These are phyloP conservation scores for Sphaerophoria taeniata DNA, from an alignment of 2,888 invertebrate genomes.

Conservation along the genomic window DNA sequence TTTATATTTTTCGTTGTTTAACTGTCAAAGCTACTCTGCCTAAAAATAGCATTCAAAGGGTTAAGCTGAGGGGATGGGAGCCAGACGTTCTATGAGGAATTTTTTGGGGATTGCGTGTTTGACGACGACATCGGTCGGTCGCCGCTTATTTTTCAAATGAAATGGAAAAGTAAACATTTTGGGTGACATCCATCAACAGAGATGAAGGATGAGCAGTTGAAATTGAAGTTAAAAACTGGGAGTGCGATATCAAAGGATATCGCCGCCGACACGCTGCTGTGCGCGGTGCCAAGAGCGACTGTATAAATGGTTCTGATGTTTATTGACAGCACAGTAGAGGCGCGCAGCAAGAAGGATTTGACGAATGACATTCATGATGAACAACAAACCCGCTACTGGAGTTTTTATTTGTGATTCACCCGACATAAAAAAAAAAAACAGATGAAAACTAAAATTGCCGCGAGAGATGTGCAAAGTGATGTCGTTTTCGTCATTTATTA, in stretches of 20 bases:
- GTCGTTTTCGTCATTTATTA: constrained; percentile 20
- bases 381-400: constrained; percentile 60
- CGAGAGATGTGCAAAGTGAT: constrained; percentile 21
- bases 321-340: neutral
- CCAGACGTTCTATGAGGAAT: too few relatives aligned
- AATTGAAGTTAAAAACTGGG: constrained; percentile 52
- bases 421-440: too few relatives aligned
- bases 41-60: constrained; percentile 46
- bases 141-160: constrained; percentile 38
- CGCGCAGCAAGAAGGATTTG: constrained; percentile 29
- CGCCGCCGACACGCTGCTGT: constrained; percentile 17
- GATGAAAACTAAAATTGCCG: neutral
- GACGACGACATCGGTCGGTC: constrained; percentile 16
- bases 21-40: constrained; percentile 56
- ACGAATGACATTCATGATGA: constrained; percentile 52
- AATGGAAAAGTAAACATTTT: constrained; percentile 73
- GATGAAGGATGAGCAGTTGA: constrained; percentile 67
- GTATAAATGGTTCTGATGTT: neutral
- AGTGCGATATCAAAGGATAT: constrained; percentile 66
- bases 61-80: neutral
- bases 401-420: constrained; percentile 9
- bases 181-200: constrained; percentile 70
- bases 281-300: constrained; percentile 22
- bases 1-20: constrained; percentile 25
- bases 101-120: constrained; percentile 44